Evolutionary conservation across 2,888 invertebrate species (phyloP), one percentile per base, ranked within the genome.

Genomic region (Tinea trinotella): DNA sequence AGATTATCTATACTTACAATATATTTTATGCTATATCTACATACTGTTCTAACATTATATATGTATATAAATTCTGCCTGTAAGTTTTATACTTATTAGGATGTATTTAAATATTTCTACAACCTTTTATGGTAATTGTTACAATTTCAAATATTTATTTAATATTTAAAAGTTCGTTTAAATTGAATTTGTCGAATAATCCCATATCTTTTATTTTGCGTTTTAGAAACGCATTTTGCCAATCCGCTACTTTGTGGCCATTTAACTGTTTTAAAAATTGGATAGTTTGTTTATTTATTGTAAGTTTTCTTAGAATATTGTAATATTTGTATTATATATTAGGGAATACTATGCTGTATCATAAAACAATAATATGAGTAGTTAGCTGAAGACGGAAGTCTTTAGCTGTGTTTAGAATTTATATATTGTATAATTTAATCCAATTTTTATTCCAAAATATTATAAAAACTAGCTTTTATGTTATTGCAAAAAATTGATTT

Each of bases 361-460:
- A 65, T 68, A 62, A 69, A 66, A 70, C 70, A 70, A 70, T 70
- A 70, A 70, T 63, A 62, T 60, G 54, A 64, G 64, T 70, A 70
- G 68, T 60, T 40, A 40, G 40, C 12, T 40, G 3, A 7, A 40
- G 2, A 40, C 7, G n/a, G 40, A 40, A 40, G 40, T 15, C 15
- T 40, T 2, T 13, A 2, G 40, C 40, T 13, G 40, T 12, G 7
- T 15, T 12, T 30, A 10, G 7, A 30, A 3, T 22, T 22, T 22
- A 22, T 22, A n/a, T n/a, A n/a, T n/a, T n/a, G n/a, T n/a, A n/a
- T n/a, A n/a, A n/a, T n/a, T n/a, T n/a, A n/a, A n/a, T n/a, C n/a
- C n/a, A n/a, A n/a, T n/a, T n/a, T n/a, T n/a, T n/a, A n/a, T n/a
- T n/a, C n/a, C n/a, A n/a, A n/a, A n/a, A n/a, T n/a, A n/a, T n/a